Evolutionary conservation across 1,140 invertebrate species (phyloP).

Genomic region (Pinna nobilis): DNA sequence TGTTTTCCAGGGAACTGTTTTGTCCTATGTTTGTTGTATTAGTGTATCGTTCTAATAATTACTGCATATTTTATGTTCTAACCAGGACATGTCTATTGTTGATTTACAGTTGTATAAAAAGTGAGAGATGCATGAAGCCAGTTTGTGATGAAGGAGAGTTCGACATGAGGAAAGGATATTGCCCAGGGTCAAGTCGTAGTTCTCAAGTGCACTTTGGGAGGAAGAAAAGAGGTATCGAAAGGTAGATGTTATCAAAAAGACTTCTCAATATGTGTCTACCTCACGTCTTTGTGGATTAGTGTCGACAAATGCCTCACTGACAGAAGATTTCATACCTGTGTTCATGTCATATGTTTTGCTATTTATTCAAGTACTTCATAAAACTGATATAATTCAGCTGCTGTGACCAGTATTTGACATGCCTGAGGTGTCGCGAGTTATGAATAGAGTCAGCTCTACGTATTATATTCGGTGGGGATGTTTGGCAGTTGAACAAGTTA

Average conservation of each 20-base stretch:
- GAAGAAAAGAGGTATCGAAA: background rate
- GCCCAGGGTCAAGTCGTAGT: slow-evolving; percentile 14
- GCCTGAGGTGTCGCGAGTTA: background rate
- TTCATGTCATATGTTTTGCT: slow-evolving; percentile 4
- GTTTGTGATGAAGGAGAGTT: slow-evolving; percentile 21
- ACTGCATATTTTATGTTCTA: background rate
- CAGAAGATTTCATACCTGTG: no score
- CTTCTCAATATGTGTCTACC: slow-evolving; percentile 8
- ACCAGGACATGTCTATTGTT: background rate
- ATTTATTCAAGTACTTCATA: slow-evolving; percentile 20
- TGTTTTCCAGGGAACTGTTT: no score
- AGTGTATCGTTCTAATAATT: background rate
- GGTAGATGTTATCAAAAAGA: slow-evolving; percentile 18
- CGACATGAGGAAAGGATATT: slow-evolving; percentile 34
- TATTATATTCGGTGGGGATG: no score
- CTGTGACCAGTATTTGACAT: no score
- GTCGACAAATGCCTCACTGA: no score
- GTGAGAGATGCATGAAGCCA: slow-evolving; percentile 18
- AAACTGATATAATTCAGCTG: no score
- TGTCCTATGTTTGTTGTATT: no score
- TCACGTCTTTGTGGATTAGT: no score
- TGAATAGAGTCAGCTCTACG: no score
- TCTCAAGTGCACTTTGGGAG: background rate
- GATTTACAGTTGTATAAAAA: slow-evolving; percentile 30
- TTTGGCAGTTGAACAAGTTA: no score